Percentiles rank a stretch among this genome's conserved stretches.
Evolutionary conservation across 2,113 vertebrate genomes (phyloP).

Genomic region (Cryptotis parvus): DNA sequence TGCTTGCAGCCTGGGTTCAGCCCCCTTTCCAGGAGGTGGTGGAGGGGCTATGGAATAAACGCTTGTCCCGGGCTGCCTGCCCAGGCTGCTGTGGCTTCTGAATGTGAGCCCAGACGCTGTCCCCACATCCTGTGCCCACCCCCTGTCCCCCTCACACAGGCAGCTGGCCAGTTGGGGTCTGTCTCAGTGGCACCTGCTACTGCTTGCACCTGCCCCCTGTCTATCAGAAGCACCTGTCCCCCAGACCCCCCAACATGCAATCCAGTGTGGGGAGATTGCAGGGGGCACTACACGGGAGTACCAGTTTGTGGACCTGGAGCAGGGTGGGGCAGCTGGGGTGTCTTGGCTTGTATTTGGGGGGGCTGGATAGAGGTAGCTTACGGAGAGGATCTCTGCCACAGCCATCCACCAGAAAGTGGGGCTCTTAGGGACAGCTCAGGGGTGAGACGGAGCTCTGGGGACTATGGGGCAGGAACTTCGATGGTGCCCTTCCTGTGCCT

Average conservation of each 20-base stretch:
- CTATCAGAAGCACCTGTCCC: neutral
- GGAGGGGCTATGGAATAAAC: neutral
- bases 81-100: neutral
- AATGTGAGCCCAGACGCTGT: neutral
- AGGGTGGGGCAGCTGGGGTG: neutral
- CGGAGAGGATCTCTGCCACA: too few species aligned
- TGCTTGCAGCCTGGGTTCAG: too few species aligned
- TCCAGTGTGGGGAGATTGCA: too few species aligned
- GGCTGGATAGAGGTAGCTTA: accelerated
- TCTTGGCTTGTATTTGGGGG: neutral
- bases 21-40: slow-evolving; percentile 27
- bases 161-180: neutral
- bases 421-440: neutral
- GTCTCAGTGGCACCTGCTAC: neutral
- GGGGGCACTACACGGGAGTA: neutral
- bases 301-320: neutral
- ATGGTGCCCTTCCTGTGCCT: too few species aligned
- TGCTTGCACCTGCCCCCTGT: neutral
- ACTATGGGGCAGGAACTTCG: too few species aligned
- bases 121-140: neutral
- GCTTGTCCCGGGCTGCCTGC: neutral
- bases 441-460: too few species aligned
- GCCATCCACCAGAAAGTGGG: too few species aligned
- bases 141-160: neutral
- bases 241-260: neutral